These are phyloP conservation scores for Periophthalmus magnuspinnatus DNA, from an alignment of 2,797 vertebrate species.

Conservation along the genomic window DNA sequence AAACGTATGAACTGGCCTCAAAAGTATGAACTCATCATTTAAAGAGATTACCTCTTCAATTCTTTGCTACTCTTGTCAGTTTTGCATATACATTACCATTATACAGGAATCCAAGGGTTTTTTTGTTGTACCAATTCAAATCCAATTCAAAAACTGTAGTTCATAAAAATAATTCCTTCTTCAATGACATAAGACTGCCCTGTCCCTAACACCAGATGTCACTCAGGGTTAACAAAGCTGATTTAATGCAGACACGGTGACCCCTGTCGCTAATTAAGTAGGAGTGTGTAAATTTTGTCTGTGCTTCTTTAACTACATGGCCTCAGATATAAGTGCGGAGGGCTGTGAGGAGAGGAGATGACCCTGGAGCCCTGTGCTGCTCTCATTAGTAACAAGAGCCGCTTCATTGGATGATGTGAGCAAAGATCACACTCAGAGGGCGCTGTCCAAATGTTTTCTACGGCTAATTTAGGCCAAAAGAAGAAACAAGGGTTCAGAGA, in stretches of 20 bases:
- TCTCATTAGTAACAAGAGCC: slow-evolving; percentile 70
- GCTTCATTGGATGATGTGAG: slow-evolving; percentile 68
- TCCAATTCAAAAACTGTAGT: not conserved
- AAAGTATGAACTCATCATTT: too few species aligned
- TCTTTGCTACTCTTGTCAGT: too few species aligned
- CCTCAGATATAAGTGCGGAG: slow-evolving; percentile 39
- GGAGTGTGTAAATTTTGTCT: slow-evolving; percentile 41
- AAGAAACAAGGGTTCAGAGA: slow-evolving; percentile 8
- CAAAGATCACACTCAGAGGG: slow-evolving; percentile 49
- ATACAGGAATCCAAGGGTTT: not conserved
- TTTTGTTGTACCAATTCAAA: not conserved
- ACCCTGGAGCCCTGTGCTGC: slow-evolving; percentile 59
- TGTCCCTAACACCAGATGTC: slow-evolving; percentile 19
- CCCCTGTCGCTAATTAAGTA: slow-evolving; percentile 55
- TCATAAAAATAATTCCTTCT: not conserved
- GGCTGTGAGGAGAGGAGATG: slow-evolving; percentile 37
- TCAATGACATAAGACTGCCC: slow-evolving; percentile 28
- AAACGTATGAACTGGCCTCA: too few species aligned
- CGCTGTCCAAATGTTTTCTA: slow-evolving; percentile 26
- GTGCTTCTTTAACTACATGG: slow-evolving; percentile 20
- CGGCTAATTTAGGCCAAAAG: slow-evolving; percentile 16
- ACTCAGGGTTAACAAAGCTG: slow-evolving; percentile 54
- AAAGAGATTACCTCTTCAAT: too few species aligned
- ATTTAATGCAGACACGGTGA: slow-evolving; percentile 51
- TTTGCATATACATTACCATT: too few species aligned